Evolutionary conservation across 1,140 invertebrate genomes (phyloP).

Genomic region (Cyclina sinensis): DNA sequence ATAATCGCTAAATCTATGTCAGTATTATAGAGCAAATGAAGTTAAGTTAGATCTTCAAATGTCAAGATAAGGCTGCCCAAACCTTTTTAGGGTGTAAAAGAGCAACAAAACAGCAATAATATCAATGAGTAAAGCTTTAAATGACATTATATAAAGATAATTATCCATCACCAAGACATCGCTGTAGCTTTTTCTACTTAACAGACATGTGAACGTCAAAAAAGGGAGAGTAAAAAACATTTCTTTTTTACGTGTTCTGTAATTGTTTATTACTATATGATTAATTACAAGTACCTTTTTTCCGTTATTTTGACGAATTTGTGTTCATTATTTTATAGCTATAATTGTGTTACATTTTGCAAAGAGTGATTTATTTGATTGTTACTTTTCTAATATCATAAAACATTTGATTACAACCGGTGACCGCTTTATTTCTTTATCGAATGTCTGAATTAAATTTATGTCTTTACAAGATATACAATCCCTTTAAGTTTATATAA

Average conservation of each 20-base stretch:
- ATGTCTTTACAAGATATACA: no score
- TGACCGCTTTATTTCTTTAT: no score
- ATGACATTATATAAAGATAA: background rate
- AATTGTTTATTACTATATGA: background rate
- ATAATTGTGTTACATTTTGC: slow-evolving; percentile 21
- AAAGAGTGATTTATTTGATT: background rate
- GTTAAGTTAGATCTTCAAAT: background rate
- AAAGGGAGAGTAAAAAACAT: background rate
- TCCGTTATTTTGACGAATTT: slow-evolving; percentile 40
- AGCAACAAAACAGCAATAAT: background rate
- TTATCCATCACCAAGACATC: background rate
- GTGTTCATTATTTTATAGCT: slow-evolving; percentile 4
- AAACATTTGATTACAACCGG: no score
- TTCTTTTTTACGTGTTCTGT: background rate
- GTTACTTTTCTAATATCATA: background rate
- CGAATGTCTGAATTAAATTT: no score
- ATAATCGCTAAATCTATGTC: background rate
- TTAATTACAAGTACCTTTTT: background rate
- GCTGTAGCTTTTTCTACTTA: background rate
- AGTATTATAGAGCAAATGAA: background rate
- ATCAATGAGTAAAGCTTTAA: background rate
- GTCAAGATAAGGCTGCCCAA: background rate
- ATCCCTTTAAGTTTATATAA: no score
- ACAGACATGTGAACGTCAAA: background rate
- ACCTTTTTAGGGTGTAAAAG: background rate